Base-by-base conservation (phyloP, 2,797 vertebrate genomes). In the Mormyrus proboscirostris region DNA sequence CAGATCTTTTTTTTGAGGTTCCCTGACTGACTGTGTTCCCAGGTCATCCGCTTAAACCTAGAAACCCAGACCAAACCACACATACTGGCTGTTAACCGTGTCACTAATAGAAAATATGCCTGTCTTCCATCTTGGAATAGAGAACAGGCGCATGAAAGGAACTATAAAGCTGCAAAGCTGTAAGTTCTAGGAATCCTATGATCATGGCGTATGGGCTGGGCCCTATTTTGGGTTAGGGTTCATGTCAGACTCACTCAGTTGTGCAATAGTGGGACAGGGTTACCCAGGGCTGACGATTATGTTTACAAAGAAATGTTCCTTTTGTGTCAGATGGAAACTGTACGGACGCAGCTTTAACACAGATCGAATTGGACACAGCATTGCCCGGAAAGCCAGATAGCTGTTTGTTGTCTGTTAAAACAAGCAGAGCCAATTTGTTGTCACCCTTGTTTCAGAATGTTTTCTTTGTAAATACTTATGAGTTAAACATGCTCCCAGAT, bases 251-350 rank as follows among this genome's bases (percentile, higher is more conserved):
- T 47, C 19, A n/a, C 69, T 76, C 4, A 76, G 33, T 76, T 76
- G 33, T 76, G 69, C 69, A 76, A 41, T 12, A 76, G 65, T 73
- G 69, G 14, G 69, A 76, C 62, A 65, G 9, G 62, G 62, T 65
- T 65, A 65, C 69, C 33, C 69, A 38, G 33, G 69, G 69, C 69
- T 76, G 41, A 82, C 0, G 41, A 47, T 44, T 10, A 65, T 65
- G 62, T 65, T 65, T 65, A 65, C 62, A 65, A 82, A 82, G 41
- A 82, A 82, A 82, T 82, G 76, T 82, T 82, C 14, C 76, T 47
- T 25, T 82, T 82, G 16, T 82, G 76, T 19, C 76, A 82, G 41
- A 47, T 47, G 38, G 38, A 47, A 47, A 47, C 16, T 82, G 16
- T 82, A 82, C 1, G 8, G 76, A 82, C 47, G 76, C 19, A 82